Evolutionary conservation across 2,797 vertebrate genomes (phyloP), one percentile per base, ranked within the genome.

Genomic region (Enteromius viviparus): DNA sequence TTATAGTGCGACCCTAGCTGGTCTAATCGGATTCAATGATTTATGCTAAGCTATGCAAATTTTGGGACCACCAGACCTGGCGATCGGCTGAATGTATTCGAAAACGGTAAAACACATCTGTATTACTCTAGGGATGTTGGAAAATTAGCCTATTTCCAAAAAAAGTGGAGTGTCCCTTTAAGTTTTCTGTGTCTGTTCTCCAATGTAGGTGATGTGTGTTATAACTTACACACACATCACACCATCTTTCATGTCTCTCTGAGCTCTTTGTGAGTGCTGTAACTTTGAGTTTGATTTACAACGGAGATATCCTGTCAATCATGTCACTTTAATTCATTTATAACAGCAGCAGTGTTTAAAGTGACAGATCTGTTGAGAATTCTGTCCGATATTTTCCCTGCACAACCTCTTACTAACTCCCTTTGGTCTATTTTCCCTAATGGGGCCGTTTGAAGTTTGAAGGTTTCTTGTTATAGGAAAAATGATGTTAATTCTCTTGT

Each of bases 361-460:
- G 11, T 37, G 40, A 17, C 1, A 21, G 55, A 77, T 62, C 75
- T 64, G 32, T 77, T 77, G 51, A 76, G 19, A 55, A 74, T 29
- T 29, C 10, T 32, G 64, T 68, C 6, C 5, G 0, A 42, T 51
- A 29, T 58, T 70, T 42, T 45, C 17, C 32, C 49, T 69, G 4
- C 47, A 40, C 29, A 51, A 19, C 19, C 49, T 53, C 45, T 70
- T 70, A 42, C 51, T 29, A 53, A 45, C 37, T 58, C 17, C 51
- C 37, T 80, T 58, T 47, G 11, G 66, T 80, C 51, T 32, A 0
- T 60, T 80, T 70, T 80, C 51, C 17, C 66, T 42, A 70, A n/a
- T 70, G 34, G 34, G 42, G 49, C 17, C 37, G 21, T 80, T 71
- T 70, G 66, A 70, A 74, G 69, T 45, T 37, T 60, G 40, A 49